phyloP scores from a whole-genome alignment of 2,113 vertebrate genomes.

The Galbula dea region DNA sequence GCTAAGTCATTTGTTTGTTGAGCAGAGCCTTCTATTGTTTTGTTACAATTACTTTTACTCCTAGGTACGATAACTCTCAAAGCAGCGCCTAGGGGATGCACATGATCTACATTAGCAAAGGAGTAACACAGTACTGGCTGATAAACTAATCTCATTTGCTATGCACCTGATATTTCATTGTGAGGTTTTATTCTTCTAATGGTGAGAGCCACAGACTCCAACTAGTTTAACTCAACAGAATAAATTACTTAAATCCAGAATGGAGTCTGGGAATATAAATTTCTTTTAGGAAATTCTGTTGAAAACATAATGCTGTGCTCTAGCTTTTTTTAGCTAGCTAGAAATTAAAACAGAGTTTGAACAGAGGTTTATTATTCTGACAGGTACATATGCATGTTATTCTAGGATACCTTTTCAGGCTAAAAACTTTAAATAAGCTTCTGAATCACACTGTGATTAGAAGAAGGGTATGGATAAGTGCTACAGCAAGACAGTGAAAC shows the following conservation, averaged over 20 bases:
- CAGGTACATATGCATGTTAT: not conserved
- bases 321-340: not conserved
- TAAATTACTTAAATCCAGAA: slow-evolving; percentile 29
- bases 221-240: slow-evolving; percentile 27
- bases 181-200: not conserved
- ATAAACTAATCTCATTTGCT: slow-evolving; percentile 54
- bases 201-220: not conserved
- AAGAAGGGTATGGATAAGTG: not conserved
- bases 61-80: slow-evolving; percentile 53
- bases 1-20: slow-evolving; percentile 11
- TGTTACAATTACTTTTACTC: slow-evolving; percentile 52
- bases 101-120: not conserved
- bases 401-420: not conserved
- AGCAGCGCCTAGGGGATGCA: not conserved
- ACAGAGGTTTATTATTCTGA: not conserved
- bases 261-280: not conserved
- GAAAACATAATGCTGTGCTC: not conserved
- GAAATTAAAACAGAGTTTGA: not conserved
- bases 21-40: slow-evolving; percentile 49
- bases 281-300: slow-evolving; percentile 5
- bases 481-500: not conserved
- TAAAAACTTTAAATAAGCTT: not conserved
- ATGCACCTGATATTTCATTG: slow-evolving; percentile 38
- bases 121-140: not conserved
- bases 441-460: not conserved